phyloP scores from a whole-genome alignment of 2,113 vertebrate species.

The Glareola pratincola region DNA sequence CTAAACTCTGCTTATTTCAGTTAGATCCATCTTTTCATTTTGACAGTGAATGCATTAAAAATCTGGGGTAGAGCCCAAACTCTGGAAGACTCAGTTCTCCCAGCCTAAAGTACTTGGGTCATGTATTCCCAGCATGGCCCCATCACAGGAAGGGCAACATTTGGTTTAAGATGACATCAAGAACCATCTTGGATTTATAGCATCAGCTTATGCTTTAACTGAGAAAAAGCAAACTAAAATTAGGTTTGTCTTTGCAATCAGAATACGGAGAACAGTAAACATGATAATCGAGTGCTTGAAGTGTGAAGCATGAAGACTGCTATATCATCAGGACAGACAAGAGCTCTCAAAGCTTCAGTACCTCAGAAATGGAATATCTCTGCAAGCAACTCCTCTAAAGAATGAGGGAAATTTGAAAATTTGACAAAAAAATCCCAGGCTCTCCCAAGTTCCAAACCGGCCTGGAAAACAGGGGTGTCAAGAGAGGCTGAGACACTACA shows the following conservation, averaged over 20 bases:
- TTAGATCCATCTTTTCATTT: not conserved
- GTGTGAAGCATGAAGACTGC: not conserved
- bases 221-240: not conserved
- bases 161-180: not conserved
- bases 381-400: not conserved
- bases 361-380: not conserved
- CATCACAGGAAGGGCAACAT: not conserved
- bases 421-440: not conserved
- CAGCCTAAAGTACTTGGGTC: not conserved
- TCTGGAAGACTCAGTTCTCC: not conserved
- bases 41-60: not conserved
- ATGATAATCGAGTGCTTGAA: not conserved
- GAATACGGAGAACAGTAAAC: not conserved
- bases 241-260: not conserved
- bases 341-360: not conserved
- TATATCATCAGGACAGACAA: too few species aligned
- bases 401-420: not conserved
- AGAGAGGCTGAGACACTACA: not conserved
- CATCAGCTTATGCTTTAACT: not conserved
- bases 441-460: not conserved
- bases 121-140: not conserved
- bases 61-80: not conserved
- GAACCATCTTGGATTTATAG: not conserved
- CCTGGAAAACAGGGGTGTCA: not conserved
- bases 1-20: not conserved